Evolutionary conservation across 2,888 invertebrate species (phyloP).

Genomic region (Standfussiana lucernea): DNA sequence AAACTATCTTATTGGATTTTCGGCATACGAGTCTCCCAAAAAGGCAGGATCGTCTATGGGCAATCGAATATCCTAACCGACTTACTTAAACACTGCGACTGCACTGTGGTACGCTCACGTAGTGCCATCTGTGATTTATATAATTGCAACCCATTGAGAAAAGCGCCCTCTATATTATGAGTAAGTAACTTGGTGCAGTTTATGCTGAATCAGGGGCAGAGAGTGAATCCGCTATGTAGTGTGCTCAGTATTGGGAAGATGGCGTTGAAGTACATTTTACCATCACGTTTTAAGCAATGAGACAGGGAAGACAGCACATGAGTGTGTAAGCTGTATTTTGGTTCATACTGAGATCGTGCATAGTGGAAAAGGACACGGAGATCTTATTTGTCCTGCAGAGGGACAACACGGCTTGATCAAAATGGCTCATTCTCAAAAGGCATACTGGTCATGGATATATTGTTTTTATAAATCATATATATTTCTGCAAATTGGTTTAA

Average conservation of each 20-base stretch:
- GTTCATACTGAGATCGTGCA: neutral
- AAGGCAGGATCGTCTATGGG: neutral
- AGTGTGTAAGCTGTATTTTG: no score
- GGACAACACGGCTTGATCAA: neutral
- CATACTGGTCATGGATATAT: neutral
- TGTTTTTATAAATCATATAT: no score
- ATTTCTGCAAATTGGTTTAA: no score
- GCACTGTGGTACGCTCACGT: neutral
- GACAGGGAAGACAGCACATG: no score
- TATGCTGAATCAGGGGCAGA: rapidly evolving
- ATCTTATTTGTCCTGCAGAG: neutral
- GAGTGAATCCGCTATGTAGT: neutral
- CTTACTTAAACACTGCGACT: neutral
- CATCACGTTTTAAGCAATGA: no score
- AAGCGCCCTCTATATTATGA: neutral
- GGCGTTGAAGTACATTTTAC: conserved; percentile 9
- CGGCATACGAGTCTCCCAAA: neutral
- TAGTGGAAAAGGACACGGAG: neutral
- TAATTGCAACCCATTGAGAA: neutral
- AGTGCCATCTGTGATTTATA: conserved; percentile 25
- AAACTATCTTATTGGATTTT: neutral
- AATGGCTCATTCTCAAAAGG: neutral
- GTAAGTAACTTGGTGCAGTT: no score
- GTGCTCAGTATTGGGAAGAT: neutral
- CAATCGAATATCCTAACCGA: neutral